Evolutionary conservation across 2,797 vertebrate genomes (phyloP), one percentile per base, ranked within the genome.

Genomic region (Thalassophryne amazonica): DNA sequence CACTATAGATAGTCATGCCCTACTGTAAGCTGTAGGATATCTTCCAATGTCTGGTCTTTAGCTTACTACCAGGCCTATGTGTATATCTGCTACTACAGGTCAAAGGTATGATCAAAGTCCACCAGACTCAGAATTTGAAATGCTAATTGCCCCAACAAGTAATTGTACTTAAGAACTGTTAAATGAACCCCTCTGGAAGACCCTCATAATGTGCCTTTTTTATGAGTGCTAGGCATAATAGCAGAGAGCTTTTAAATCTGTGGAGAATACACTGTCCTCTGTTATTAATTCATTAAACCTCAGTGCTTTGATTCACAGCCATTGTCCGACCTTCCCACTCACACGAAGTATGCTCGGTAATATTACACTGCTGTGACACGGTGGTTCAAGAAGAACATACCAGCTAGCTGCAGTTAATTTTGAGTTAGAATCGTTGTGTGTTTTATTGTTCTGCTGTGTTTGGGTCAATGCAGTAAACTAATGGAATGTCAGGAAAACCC

Each of bases 41-140:
- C 89, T 90, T 89, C 76, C 78, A 85, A 86, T 82, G 86, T 72
- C 79, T 39, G 6, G 41, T 57, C 52, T 50, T 50, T 70, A 53
- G 75, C 69, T 34, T 35, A 65, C 70, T 71, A 69, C 59, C 68
- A 49, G 58, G 43, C 63, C 62, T 84, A 84, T 82, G n/a, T n/a
- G n/a, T n/a, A 78, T 85, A 89, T 89, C 78, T 60, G 72, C 84
- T 45, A 76, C 70, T 78, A 55, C 72, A 83, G 88, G 89, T 90
- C 87, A 88, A 80, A 87, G 72, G 82, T 73, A 69, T 28, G 68
- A 89, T 89, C 85, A 89, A 80, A 88, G 88, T 83, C 88, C 80
- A 72, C 41, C 46, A 71, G 76, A 50, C 21, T 14, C 60, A 41
- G n/a, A n/a, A 88, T 91, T 88, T 90, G 84, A 88, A 88, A 86